Evolutionary conservation across 2,113 vertebrate species (phyloP).

Genomic region (Pagrus major): DNA sequence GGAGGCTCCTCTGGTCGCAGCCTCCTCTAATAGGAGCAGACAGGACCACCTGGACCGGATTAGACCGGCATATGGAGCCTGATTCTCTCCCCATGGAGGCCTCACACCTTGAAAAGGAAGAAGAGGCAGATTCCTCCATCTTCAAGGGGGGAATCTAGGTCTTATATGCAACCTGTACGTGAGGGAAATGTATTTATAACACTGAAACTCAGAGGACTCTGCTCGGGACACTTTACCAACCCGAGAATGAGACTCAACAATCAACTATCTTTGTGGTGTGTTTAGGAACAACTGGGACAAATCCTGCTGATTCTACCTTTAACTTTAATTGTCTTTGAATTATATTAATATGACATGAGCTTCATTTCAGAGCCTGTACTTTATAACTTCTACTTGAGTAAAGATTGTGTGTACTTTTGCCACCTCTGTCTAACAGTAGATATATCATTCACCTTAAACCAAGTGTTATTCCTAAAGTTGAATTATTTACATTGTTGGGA

Average conservation of each 20-base stretch:
- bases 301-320: no score
- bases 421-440: no score
- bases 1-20: not conserved
- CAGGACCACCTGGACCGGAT: conserved; percentile 82
- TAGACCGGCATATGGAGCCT: conserved; percentile 75
- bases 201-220: not conserved
- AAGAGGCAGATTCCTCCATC: conserved; percentile 16
- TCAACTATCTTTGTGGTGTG: no score
- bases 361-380: no score
- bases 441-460: not conserved
- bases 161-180: not conserved
- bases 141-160: not conserved
- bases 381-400: no score
- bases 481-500: not conserved
- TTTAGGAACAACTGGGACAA: no score
- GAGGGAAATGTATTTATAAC: not conserved
- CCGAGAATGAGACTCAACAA: no score
- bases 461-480: not conserved
- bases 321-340: no score
- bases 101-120: conserved; percentile 15
- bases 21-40: conserved; percentile 76
- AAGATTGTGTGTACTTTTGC: no score
- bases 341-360: no score
- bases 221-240: no score
- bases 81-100: conserved; percentile 31